A percentile compares a stretch with the other conserved stretches of the same genome.
Conservation (phyloP, 2,888 invertebrate genomes). For the Pammene fasciana region DNA sequence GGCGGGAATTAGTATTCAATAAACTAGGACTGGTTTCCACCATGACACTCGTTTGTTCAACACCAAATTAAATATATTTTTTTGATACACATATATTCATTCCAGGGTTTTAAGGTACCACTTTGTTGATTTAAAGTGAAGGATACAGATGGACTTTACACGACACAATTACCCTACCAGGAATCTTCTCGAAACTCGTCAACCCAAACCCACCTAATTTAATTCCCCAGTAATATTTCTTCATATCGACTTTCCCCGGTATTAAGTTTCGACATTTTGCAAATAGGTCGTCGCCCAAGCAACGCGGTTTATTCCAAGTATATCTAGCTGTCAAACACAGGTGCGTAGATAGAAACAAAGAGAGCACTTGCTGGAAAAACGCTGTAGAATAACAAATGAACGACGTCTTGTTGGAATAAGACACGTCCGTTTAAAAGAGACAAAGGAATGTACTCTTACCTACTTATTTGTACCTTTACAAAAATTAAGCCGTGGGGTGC, state of each 20-base stretch:
- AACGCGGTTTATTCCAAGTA: slow-evolving; percentile 34
- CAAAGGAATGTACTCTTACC: no score
- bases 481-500: no score
- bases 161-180: background rate
- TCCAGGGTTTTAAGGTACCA: no score
- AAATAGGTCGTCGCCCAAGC: slow-evolving; percentile 35
- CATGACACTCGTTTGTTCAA: slow-evolving; percentile 26
- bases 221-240: slow-evolving; percentile 6
- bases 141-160: no score
- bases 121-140: no score
- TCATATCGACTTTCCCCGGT: slow-evolving; percentile 14
- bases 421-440: no score
- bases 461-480: no score
- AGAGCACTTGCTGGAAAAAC: slow-evolving; percentile 1
- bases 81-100: no score
- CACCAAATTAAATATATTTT: background rate
- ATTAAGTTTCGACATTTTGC: slow-evolving; percentile 27
- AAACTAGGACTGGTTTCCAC: slow-evolving; percentile 28
- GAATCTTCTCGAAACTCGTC: background rate
- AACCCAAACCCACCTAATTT: background rate
- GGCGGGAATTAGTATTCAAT: slow-evolving; percentile 39
- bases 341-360: slow-evolving; percentile 7
- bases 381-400: background rate
- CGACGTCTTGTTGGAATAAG: no score
- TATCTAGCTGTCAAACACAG: slow-evolving; percentile 35